Evolutionary conservation across 2,797 vertebrate genomes (phyloP).

Genomic region (Cyprinella venusta): DNA sequence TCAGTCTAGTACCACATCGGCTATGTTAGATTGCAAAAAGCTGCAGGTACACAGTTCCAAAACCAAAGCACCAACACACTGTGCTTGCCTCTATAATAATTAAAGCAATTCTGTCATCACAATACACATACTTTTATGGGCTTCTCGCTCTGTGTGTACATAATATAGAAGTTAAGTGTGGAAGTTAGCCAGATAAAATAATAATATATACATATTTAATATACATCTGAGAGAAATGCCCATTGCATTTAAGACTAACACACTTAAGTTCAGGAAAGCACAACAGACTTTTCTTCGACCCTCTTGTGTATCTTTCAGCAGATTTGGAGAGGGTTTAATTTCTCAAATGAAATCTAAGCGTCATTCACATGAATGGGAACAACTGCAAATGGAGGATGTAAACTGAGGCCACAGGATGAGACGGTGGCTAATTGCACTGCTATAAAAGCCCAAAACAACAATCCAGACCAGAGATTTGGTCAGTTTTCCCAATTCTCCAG

Average conservation of each 20-base stretch:
- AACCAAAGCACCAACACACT: conserved; percentile 18
- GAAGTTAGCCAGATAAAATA: conserved; percentile 27
- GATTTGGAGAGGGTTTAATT: neutral
- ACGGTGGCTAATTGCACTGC: conserved; percentile 58
- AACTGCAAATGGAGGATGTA: conserved; percentile 62
- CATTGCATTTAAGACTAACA: neutral
- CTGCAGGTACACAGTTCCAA: conserved; percentile 39
- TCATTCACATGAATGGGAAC: conserved; percentile 5
- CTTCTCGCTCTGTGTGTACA: conserved; percentile 28
- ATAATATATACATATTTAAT: neutral
- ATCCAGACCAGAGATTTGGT: conserved; percentile 53
- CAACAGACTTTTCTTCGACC: neutral
- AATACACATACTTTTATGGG: neutral
- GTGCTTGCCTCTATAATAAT: conserved; percentile 44
- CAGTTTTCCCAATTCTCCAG: conserved; percentile 40
- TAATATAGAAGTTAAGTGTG: conserved; percentile 20
- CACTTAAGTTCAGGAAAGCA: neutral
- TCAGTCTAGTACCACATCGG: conserved; percentile 40
- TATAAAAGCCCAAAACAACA: conserved; percentile 64
- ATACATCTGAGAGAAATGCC: neutral
- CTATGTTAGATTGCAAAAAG: conserved; percentile 16
- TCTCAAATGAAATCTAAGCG: conserved; percentile 15
- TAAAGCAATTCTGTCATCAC: conserved; percentile 26
- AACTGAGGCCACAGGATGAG: conserved; percentile 55
- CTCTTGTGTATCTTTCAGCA: neutral